Evolutionary conservation across 2,888 invertebrate species (phyloP).

Genomic region (Eumerus sabulonum): DNA sequence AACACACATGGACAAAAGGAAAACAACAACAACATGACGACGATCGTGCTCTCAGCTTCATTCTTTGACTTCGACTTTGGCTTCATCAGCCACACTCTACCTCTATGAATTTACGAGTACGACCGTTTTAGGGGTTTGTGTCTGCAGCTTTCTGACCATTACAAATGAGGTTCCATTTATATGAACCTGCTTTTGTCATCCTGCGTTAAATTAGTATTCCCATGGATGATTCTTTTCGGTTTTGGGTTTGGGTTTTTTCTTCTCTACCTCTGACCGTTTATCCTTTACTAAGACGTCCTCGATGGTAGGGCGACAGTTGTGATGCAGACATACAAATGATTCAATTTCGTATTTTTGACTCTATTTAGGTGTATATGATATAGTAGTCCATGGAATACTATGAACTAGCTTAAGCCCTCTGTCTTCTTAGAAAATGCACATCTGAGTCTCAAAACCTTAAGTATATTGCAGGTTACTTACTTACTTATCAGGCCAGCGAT

Average conservation of each 20-base stretch:
- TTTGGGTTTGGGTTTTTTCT: constrained; percentile 6
- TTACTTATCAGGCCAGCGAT: too few species aligned
- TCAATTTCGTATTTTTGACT: too few species aligned
- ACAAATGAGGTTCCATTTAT: constrained; percentile 68
- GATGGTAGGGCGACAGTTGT: not conserved
- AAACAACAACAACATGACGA: too few species aligned
- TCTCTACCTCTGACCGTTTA: not conserved
- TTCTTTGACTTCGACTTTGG: constrained; percentile 21
- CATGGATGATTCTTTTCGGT: constrained; percentile 56
- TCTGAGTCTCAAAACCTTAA: too few species aligned
- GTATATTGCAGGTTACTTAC: too few species aligned
- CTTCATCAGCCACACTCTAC: constrained; percentile 16
- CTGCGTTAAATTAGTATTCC: constrained; percentile 63
- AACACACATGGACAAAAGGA: constrained; percentile 8
- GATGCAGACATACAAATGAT: constrained; percentile 25
- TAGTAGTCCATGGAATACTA: too few species aligned
- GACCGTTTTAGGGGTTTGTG: constrained; percentile 55
- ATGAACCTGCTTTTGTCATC: constrained; percentile 60
- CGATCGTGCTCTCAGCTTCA: too few species aligned
- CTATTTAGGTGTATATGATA: too few species aligned
- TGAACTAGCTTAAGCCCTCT: too few species aligned
- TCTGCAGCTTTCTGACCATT: constrained; percentile 65
- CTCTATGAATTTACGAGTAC: constrained; percentile 55
- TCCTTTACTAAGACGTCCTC: not conserved
- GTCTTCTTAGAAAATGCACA: too few species aligned